Base-by-base conservation (phyloP, 2,888 invertebrate genomes). In the Deilephila elpenor region DNA sequence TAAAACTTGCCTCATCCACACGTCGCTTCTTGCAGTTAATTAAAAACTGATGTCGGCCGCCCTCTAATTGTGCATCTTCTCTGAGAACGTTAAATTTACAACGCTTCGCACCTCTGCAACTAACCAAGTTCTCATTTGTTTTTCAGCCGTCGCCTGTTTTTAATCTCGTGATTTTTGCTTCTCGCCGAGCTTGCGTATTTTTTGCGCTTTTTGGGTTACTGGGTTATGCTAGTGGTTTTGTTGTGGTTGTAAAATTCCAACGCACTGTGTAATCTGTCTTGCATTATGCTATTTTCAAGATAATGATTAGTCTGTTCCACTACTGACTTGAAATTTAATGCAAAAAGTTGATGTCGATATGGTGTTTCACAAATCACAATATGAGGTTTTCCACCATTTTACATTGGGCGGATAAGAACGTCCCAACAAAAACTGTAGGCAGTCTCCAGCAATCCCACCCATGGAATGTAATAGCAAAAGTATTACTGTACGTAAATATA, bases 1-100 rank as follows among this genome's bases (percentile, higher is more conserved):
- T 87, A 86, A 78, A 86, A 81, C 78, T 71, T 71, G 53, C 25
- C 29, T 82, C 77, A 76, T 76, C 72, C 79, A 79, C 78, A 78
- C 78, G 75, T 82, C 79, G 81, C 80, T 83, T 80, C 84, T 86
- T 84, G 80, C 80, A 83, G 84, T 85, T 85, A 88, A 88, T 88
- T 87, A 88, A 85, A 86, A 86, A 82, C 79, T 82, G 79, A 80
- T 81, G 81, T 77, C 75, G 78, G 11, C 7, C 59, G 59, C 37
- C 19, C 53, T 72, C 53, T 72, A 72, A 72, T 72, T 72, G 72
- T 62, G 53, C 72, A 32, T 62, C 60, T 19, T 29, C n/a, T 53
- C 34, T 34, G 62, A 5, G 34, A 72, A 56, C 56, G 62, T 20
- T 44, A 61, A 60, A 62, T 62, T 62, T 62, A 62, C 61, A 72